Evolutionary conservation across 2,888 invertebrate genomes (phyloP), one percentile per base, ranked within the genome.

Genomic region (Allygus modestus): DNA sequence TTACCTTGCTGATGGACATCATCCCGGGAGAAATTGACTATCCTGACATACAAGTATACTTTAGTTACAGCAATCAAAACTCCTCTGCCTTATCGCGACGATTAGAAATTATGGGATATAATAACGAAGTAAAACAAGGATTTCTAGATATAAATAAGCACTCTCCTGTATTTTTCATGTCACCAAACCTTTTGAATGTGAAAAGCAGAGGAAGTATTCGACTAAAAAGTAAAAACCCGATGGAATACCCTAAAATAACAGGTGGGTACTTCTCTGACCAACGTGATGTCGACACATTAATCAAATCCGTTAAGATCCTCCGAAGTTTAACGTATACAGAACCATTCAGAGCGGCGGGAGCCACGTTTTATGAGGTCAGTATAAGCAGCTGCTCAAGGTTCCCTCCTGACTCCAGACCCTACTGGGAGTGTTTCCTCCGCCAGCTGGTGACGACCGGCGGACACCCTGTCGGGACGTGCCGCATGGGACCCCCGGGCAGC

Each of bases 401-500:
- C 1, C 82, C 84, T 0, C 51, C 85, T 5, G 86, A 87, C 81
- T 82, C 81, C 7, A 69, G 81, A n/a, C n/a, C 31, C 5, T 94
- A 93, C 88, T 93, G 93, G 92, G 90, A 90, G 86, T 94, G 94
- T 88, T 91, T 93, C 61, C 91, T 93, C 9, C 90, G 91, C 23
- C 91, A 92, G 86, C 91, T 93, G 89, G 91, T 91, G 9, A 90
- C 91, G 0, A 92, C 93, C 0, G 89, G 92, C 31, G 95, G 94
- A 89, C 95, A 96, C 89, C 94, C 94, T 0, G 93, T 93, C 0
- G 94, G 95, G 71, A 95, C 94, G 0, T 93, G 93, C 77, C 94
- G 93, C 89, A 96, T 96, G 94, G 95, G 94, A 0, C 81, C 84
- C 23, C 33, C 41, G 28, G 43, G 33, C 54, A 71, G 69, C 37